These are phyloP conservation scores for Steromphala cineraria DNA, from an alignment of 2,888 invertebrate species.

Conservation along the genomic window DNA sequence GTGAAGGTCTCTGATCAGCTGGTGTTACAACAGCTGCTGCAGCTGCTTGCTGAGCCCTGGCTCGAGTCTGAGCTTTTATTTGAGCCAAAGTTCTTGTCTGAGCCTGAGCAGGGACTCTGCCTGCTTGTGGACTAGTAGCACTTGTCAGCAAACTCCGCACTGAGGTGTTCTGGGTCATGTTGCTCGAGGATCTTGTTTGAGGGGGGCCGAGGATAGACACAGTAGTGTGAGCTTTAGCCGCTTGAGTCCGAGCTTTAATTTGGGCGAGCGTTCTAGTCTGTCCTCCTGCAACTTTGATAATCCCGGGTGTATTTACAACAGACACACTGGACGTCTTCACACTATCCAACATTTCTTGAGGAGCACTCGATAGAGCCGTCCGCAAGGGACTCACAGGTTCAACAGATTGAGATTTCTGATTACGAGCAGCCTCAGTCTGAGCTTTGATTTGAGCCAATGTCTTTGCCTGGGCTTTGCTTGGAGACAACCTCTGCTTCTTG, in stretches of 20 bases:
- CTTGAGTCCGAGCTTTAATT: conserved; percentile 60
- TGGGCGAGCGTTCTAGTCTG: conserved; percentile 69
- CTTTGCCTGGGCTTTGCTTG: conserved; percentile 45
- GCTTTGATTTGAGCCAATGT: conserved; percentile 65
- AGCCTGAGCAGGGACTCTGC: conserved; percentile 19
- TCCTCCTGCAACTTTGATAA: conserved; percentile 24
- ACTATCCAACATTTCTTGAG: conserved; percentile 15
- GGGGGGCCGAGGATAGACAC: not conserved
- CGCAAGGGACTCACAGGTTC: conserved; percentile 25
- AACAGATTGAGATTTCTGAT: conserved; percentile 44
- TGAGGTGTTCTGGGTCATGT: conserved; percentile 2
- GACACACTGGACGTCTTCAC: not conserved
- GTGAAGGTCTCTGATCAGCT: not conserved
- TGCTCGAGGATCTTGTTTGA: not conserved
- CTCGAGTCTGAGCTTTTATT: conserved; percentile 71
- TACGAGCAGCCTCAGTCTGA: conserved; percentile 59
- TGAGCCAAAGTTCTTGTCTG: conserved; percentile 72
- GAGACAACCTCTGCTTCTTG: conserved; percentile 32
- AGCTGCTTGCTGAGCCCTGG: conserved; percentile 36
- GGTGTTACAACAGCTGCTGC: not conserved
- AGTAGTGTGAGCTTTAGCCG: conserved; percentile 21
- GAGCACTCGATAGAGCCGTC: conserved; percentile 33
- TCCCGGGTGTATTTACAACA: conserved; percentile 19
- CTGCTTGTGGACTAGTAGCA: not conserved
- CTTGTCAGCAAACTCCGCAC: conserved; percentile 36